These are phyloP conservation scores for Pachyuromys duprasi DNA, from an alignment of 2,797 vertebrate genomes.

Conservation along the genomic window DNA sequence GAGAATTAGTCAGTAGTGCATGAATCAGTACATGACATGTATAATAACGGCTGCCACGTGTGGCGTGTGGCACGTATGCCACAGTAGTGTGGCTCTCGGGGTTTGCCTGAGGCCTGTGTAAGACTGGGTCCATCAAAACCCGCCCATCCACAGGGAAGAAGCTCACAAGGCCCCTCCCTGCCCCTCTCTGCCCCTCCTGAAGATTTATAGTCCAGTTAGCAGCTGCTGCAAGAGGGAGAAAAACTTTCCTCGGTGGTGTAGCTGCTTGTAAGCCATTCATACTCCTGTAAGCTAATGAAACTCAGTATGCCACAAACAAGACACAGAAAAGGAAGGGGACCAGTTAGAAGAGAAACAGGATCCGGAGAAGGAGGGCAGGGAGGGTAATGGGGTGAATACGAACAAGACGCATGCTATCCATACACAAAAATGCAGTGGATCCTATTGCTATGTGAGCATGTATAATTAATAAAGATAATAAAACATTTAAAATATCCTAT, in stretches of 20 bases:
- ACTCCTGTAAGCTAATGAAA: neutral
- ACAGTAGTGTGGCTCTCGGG: neutral
- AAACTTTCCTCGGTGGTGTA: neutral
- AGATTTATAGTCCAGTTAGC: neutral
- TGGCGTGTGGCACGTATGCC: too few species aligned
- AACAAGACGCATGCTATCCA: neutral
- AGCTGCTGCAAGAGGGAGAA: neutral
- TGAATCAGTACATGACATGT: neutral
- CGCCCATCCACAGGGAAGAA: neutral
- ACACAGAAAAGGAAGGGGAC: too few species aligned
- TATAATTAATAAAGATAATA: neutral
- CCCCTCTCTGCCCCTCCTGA: too few species aligned
- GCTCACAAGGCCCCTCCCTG: too few species aligned
- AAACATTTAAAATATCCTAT: neutral
- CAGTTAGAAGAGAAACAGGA: neutral
- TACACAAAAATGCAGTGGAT: neutral
- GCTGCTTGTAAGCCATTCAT: neutral
- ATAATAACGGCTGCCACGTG: fast-evolving
- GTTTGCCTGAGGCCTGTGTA: neutral
- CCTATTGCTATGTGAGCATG: neutral
- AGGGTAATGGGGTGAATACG: neutral
- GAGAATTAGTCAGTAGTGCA: neutral
- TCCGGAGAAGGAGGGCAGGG: neutral
- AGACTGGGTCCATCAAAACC: neutral
- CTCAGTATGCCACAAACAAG: neutral